phyloP scores from a whole-genome alignment of 2,113 vertebrate genomes.

The Solea solea region DNA sequence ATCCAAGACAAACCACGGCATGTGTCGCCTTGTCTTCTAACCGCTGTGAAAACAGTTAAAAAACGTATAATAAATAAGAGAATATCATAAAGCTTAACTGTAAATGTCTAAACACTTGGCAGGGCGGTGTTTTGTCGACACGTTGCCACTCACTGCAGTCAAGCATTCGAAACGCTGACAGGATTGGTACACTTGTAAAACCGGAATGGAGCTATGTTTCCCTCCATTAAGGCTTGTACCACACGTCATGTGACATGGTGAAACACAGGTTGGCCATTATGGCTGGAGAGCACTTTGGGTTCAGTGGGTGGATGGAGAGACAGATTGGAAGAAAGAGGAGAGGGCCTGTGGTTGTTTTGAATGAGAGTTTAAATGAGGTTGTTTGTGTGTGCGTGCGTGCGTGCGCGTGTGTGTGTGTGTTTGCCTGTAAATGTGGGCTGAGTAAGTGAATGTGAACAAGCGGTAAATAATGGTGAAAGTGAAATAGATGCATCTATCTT shows the following conservation, averaged over 20 bases:
- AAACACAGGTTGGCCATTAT: slow-evolving; percentile 57
- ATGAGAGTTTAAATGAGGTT: slow-evolving; percentile 25
- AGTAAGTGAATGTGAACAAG: slow-evolving; percentile 34
- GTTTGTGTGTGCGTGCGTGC: slow-evolving; percentile 8
- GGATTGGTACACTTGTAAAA: not conserved
- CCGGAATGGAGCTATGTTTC: slow-evolving; percentile 33
- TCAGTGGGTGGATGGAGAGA: slow-evolving; percentile 31
- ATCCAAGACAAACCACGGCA: not conserved
- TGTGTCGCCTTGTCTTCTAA: slow-evolving; percentile 1
- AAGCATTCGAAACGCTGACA: slow-evolving; percentile 4
- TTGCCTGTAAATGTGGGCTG: slow-evolving; percentile 29
- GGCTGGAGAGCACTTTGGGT: slow-evolving; percentile 43
- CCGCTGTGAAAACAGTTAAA: not conserved
- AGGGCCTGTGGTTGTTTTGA: slow-evolving; percentile 35
- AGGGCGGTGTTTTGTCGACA: not conserved
- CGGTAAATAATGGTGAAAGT: slow-evolving; percentile 37
- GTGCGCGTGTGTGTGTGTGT: not conserved
- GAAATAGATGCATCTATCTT: slow-evolving; percentile 3
- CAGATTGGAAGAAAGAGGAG: slow-evolving; percentile 31
- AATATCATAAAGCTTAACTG: not conserved
- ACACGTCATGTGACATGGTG: slow-evolving; percentile 29
- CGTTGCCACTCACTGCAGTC: not conserved
- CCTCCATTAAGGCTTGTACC: slow-evolving; percentile 36
- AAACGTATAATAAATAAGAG: no score
- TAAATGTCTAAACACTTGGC: not conserved